A percentile compares a stretch with the other conserved stretches of the same genome.
phyloP scores from a whole-genome alignment of 2,888 invertebrate genomes.

The Leucophenga maculata region DNA sequence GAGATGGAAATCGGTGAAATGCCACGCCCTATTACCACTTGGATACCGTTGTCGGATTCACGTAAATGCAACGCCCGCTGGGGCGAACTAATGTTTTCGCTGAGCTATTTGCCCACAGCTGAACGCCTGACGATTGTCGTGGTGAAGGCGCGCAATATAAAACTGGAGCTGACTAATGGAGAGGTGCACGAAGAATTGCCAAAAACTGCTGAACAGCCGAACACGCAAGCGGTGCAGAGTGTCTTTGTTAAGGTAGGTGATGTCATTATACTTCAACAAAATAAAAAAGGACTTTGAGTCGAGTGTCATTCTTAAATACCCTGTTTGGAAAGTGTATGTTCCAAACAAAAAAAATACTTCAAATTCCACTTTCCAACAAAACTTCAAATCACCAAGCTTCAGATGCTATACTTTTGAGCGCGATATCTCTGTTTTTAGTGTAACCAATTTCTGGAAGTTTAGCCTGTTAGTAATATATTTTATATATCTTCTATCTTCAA shows the following conservation, averaged over 20 bases:
- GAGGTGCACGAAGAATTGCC: background rate
- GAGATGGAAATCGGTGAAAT: conserved; percentile 78
- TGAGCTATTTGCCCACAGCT: conserved; percentile 87
- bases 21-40: conserved; percentile 82
- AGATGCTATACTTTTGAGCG: too few relatives aligned
- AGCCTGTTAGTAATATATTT: too few relatives aligned
- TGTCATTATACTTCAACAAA: background rate
- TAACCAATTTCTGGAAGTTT: too few relatives aligned
- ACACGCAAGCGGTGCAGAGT: conserved; percentile 75
- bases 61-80: conserved; percentile 80
- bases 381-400: too few relatives aligned
- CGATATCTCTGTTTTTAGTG: too few relatives aligned
- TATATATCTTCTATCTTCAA: too few relatives aligned
- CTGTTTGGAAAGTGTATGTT: too few relatives aligned
- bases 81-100: conserved; percentile 86
- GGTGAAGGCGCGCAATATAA: conserved; percentile 83
- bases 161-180: conserved; percentile 70
- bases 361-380: too few relatives aligned
- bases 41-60: conserved; percentile 83
- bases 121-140: conserved; percentile 80
- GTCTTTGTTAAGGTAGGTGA: conserved; percentile 82
- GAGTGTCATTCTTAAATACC: too few relatives aligned
- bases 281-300: too few relatives aligned
- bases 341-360: too few relatives aligned
- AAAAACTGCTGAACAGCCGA: conserved; percentile 10